Evolutionary conservation across 2,113 vertebrate genomes (phyloP), one percentile per base, ranked within the genome.

Genomic region (Caracal caracal): DNA sequence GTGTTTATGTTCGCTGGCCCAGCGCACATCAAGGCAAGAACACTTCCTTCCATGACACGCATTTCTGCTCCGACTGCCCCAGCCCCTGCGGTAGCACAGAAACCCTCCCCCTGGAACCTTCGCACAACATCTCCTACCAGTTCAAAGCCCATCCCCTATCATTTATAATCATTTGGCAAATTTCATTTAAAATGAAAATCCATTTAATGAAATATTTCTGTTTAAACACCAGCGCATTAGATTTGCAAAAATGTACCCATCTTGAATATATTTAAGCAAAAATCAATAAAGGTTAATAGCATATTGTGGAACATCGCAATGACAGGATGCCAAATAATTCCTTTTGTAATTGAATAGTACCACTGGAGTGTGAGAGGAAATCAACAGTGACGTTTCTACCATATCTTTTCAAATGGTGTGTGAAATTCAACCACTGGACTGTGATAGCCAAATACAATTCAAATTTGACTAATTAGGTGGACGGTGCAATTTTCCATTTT

Each of bases 321-420:
- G 88, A 90, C 94, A 96, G 92, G 93, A 98, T 94, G 49, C 90
- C 66, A 59, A 93, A 97, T 96, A 95, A 98, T 98, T 76, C 82
- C 95, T 94, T 98, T 97, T 86, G 80, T 98, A 98, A 98, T 92
- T 96, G 96, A 98, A 98, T 91, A 76, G 96, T 90, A 40, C 28
- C 94, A 11, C 90, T 89, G 95, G 97, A 94, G 88, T 95, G 90
- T 33, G 97, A 81, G 97, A 96, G 93, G 95, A 90, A 83, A 71
- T 92, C 97, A 95, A 2, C 88, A 35, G 51, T 12, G 79, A 81
- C 90, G 37, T 81, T 75, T 88, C 80, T 87, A 70, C 96, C 90
- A 9, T 97, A 33, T 95, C 98, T 97, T 97, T 89, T 95, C 98
- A 98, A 98, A 98, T 98, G 98, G 97, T 93, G 98, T 98, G 97